Evolutionary conservation across 2,113 vertebrate species (phyloP), one percentile per base, ranked within the genome.

Genomic region (Melospiza georgiana): DNA sequence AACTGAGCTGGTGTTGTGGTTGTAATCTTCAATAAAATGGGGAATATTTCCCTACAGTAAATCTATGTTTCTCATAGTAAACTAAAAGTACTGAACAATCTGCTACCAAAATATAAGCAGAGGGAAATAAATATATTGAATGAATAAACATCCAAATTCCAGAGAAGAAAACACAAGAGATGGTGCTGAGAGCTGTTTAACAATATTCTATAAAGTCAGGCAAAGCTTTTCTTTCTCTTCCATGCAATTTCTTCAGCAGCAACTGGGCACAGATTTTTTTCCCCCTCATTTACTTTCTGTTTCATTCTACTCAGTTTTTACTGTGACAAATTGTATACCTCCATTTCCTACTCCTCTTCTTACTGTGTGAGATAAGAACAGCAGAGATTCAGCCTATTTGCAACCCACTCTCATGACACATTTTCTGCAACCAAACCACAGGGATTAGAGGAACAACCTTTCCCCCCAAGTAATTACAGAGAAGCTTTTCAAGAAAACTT

Each of bases 401-500:
- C 43, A 75, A 63, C 27, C 44, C 77, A 24, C 57, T 81, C 88
- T 77, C 66, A 48, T 16, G 44, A 84, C 72, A 72, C 46, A 44
- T 92, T 90, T 75, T 58, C 87, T 55, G 62, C 84, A 87, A 87
- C 43, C 79, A 83, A 91, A 69, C 61, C 37, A 62, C 73, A 81
- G 71, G 57, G 74, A 94, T 77, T 74, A 87, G 67, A 91, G 86
- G 48, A 92, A 87, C 62, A 90, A 87, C 58, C 77, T 86, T 84
- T 66, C 78, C 76, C 78, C 76, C 41, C 67, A 71, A 65, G 65
- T 74, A 95, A 94, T 78, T 84, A 88, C 62, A 44, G 30, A 81
- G 79, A 74, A 77, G 76, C 54, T 68, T 85, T 88, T 55, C 33
- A 87, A 68, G 62, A 85, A 72, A 55, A 67, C 63, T 91, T 66